A percentile compares a stretch with the other conserved stretches of the same genome.
Evolutionary conservation across 2,797 vertebrate species (phyloP).

Genomic region (Sitta carolinensis): DNA sequence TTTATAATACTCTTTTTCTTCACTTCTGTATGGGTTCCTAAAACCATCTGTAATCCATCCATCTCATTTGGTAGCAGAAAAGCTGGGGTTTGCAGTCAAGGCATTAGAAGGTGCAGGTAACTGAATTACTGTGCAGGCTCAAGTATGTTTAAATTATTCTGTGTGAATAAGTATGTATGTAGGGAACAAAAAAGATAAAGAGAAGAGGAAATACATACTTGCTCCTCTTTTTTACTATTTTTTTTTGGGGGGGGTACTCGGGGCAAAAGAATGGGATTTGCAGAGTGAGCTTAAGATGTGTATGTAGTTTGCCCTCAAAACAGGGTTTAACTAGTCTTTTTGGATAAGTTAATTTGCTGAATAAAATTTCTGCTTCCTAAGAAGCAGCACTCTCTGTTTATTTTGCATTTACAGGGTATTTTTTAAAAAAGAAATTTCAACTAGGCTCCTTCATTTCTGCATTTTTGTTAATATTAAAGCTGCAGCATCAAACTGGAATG

Average conservation of each 20-base stretch:
- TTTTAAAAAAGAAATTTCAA: neutral
- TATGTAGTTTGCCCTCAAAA: neutral
- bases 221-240: neutral
- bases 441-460: neutral
- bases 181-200: neutral
- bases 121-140: neutral
- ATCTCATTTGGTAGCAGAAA: neutral
- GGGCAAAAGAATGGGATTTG: neutral
- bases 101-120: neutral
- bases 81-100: neutral
- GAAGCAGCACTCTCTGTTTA: neutral
- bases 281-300: neutral
- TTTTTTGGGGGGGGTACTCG: neutral
- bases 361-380: neutral
- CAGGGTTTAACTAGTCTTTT: neutral
- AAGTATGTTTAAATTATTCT: neutral
- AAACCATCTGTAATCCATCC: neutral
- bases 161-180: neutral
- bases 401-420: neutral
- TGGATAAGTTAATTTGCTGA: neutral
- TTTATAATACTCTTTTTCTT: neutral
- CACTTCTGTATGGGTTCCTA: neutral
- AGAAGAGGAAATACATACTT: neutral
- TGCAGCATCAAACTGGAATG: neutral
- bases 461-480: neutral